Conservation (phyloP, 2,797 vertebrate genomes). For the Clarias fuscus region DNA sequence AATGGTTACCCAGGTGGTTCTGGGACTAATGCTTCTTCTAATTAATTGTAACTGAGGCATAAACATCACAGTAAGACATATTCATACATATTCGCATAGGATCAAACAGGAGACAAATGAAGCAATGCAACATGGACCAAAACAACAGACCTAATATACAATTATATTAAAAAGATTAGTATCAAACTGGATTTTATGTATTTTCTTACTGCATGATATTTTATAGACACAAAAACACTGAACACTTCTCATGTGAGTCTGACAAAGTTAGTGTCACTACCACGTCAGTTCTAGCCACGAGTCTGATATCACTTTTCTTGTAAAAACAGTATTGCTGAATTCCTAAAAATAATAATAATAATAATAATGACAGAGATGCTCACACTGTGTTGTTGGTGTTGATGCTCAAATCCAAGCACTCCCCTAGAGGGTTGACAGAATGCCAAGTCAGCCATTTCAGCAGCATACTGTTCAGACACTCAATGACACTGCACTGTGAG, state of each 20-base stretch:
- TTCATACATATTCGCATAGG: neutral
- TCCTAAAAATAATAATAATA: neutral
- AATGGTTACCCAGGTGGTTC: neutral
- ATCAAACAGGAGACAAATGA: neutral
- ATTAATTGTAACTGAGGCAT: neutral
- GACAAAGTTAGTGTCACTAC: neutral
- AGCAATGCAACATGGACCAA: no score
- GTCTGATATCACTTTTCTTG: neutral
- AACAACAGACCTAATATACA: neutral
- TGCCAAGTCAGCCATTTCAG: slow-evolving; percentile 89
- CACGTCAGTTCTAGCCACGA: neutral
- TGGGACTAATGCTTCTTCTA: neutral
- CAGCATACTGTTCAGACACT: slow-evolving; percentile 85
- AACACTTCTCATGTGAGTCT: neutral
- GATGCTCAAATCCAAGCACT: slow-evolving; percentile 75
- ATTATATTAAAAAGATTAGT: neutral
- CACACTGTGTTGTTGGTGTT: slow-evolving; percentile 74
- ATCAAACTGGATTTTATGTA: neutral
- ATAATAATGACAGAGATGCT: slow-evolving; percentile 53
- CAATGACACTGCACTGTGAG: slow-evolving; percentile 85
- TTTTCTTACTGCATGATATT: neutral
- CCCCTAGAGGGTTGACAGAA: slow-evolving; percentile 68
- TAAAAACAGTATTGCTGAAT: neutral
- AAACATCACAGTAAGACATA: neutral
- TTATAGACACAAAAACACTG: neutral